Base-by-base conservation (phyloP, 2,113 vertebrate genomes). In the Aphyosemion australe region DNA sequence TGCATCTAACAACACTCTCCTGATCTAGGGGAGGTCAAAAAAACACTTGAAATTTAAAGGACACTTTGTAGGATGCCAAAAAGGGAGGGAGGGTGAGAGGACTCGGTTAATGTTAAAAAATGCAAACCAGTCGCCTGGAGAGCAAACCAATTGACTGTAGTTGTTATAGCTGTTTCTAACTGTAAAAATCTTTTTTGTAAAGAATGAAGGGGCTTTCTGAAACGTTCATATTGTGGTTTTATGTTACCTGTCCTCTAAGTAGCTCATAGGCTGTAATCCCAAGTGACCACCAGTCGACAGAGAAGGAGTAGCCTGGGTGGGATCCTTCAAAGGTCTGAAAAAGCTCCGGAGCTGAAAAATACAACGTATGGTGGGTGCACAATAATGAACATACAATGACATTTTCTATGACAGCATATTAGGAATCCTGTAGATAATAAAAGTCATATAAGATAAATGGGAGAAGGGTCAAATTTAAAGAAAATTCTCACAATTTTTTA, bases 191-290 rank as follows among this genome's bases (percentile, higher is more conserved):
- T 46, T 4, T 6, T 46, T 46, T 46, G 15, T 15, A n/a, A 16
- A 48, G 31, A 15, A 41, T 21, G 20, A n/a, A 45, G 76, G 50
- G 46, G 46, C 51, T 56, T 67, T 41, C 54, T 41, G 46, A 67
- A 19, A 34, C 49, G 37, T 12, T 16, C 12, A 18, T 54, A 8
- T 42, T 6, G n/a, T 46, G 45, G 4, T 39, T 57, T 26, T 51
- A 0, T n/a, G 10, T 76, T 87, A 98, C 97, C 94, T 96, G 94
- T 85, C 95, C 94, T 87, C 95, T 89, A 12, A 98, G 89, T 37
- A 99, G 94, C 84, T 99, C 97, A 0, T 99, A 99, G 0, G 95
- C 95, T 0, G 97, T 98, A 89, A 99, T 91, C 31, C 93, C 93
- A 72, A 94, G 72, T 1, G 93, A 94, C 93, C 93, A 94, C 93